Evolutionary conservation across 2,888 invertebrate species (phyloP).

Genomic region (Cremastinae sp.): DNA sequence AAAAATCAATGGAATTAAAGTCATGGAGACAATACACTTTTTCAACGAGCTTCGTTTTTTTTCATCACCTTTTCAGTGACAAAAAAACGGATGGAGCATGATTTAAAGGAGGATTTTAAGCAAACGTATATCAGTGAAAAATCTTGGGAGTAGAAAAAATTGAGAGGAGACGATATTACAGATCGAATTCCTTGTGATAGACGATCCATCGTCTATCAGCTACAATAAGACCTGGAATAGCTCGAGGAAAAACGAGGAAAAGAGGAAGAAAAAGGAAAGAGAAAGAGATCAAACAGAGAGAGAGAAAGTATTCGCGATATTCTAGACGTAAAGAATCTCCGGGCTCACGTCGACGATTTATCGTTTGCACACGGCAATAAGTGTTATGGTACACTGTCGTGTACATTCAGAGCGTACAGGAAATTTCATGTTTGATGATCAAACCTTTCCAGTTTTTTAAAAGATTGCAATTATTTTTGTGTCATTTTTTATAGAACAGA

Average conservation of each 20-base stretch:
- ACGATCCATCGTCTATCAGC: constrained; percentile 56
- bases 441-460: not conserved
- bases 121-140: constrained; percentile 29
- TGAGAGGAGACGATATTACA: constrained; percentile 53
- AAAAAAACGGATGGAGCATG: constrained; percentile 1
- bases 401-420: constrained; percentile 32
- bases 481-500: too few relatives aligned
- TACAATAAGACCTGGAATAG: constrained; percentile 2
- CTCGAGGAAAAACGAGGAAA: too few relatives aligned
- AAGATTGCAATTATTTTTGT: too few relatives aligned
- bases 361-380: constrained; percentile 60
- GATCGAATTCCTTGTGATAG: constrained; percentile 58
- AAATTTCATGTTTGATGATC: constrained; percentile 3
- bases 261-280: constrained; percentile 21
- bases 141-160: constrained; percentile 37
- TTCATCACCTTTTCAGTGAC: not conserved
- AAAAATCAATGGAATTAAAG: constrained; percentile 11
- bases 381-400: constrained; percentile 55
- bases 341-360: constrained; percentile 59
- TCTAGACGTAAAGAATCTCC: constrained; percentile 56
- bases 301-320: constrained; percentile 44
- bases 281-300: not conserved
- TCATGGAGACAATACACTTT: not conserved
- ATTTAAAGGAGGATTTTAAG: constrained; percentile 31
- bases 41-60: not conserved